These are phyloP conservation scores for Leptodactylus fallax DNA, from an alignment of 2,797 vertebrate genomes.

Conservation along the genomic window DNA sequence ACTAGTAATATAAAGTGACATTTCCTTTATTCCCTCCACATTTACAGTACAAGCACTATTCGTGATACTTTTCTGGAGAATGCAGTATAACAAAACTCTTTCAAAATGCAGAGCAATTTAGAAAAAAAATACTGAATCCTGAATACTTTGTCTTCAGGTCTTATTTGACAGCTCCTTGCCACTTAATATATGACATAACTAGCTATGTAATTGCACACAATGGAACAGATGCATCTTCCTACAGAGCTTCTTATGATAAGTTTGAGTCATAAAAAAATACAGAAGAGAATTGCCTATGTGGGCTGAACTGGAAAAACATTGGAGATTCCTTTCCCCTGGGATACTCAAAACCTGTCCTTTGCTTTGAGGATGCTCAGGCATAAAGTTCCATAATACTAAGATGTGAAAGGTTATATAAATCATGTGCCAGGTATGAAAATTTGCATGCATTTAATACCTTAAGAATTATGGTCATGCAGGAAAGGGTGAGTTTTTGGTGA, in stretches of 20 bases:
- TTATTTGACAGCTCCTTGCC: conserved; percentile 57
- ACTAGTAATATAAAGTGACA: neutral
- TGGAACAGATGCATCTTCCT: conserved; percentile 54
- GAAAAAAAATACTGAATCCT: conserved; percentile 29
- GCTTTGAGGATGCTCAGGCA: neutral
- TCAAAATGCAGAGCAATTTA: conserved; percentile 47
- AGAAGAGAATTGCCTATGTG: conserved; percentile 30
- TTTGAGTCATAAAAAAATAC: conserved; percentile 50
- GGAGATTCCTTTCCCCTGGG: neutral
- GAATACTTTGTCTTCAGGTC: conserved; percentile 46
- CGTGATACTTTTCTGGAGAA: conserved; percentile 28
- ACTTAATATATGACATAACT: conserved; percentile 56
- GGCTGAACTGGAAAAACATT: conserved; percentile 51
- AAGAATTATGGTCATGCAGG: neutral
- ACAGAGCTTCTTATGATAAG: conserved; percentile 50
- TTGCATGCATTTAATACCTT: neutral
- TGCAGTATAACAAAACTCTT: neutral
- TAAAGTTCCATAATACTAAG: neutral
- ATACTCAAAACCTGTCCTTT: conserved; percentile 1
- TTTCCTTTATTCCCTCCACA: neutral
- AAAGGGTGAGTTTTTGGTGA: neutral
- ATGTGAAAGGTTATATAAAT: neutral
- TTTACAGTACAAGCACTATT: conserved; percentile 14
- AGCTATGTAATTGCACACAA: conserved; percentile 54
- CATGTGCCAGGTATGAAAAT: neutral